Evolutionary conservation across 2,888 invertebrate genomes (phyloP).

Genomic region (Tryphoninae sp.): DNA sequence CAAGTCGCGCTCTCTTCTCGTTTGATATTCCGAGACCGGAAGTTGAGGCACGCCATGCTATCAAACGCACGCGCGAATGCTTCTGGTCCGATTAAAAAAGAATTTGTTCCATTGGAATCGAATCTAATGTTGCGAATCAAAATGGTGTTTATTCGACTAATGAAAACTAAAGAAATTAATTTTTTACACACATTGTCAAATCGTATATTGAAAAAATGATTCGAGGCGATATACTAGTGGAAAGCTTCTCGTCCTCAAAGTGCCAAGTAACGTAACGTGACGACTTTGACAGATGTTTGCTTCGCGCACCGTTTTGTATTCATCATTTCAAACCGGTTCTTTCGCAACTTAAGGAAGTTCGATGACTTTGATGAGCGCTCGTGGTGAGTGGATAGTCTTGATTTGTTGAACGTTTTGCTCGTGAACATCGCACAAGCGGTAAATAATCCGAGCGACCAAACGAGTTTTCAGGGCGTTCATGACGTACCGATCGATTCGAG

Average conservation of each 20-base stretch:
- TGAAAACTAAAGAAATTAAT: too few species aligned
- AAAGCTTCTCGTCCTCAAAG: neutral
- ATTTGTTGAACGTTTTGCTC: constrained; percentile 16
- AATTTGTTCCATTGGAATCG: neutral
- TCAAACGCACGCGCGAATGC: constrained; percentile 44
- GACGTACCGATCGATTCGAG: neutral
- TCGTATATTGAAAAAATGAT: too few species aligned
- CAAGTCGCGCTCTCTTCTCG: constrained; percentile 49
- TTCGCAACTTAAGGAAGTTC: constrained; percentile 4
- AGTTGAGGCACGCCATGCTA: constrained; percentile 56
- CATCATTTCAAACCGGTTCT: constrained; percentile 15
- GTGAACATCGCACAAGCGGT: neutral
- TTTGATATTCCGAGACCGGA: constrained; percentile 50
- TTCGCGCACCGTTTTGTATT: constrained; percentile 3
- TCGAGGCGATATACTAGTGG: too few species aligned
- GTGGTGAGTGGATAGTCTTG: neutral
- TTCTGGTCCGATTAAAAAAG: constrained; percentile 30
- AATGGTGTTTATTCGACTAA: neutral
- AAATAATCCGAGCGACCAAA: neutral
- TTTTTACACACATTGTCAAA: too few species aligned
- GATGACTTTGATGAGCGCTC: constrained; percentile 10
- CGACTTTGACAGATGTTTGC: constrained; percentile 18
- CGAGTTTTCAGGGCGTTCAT: constrained; percentile 8
- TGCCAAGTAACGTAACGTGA: neutral
- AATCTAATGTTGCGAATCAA: neutral